Base-by-base conservation (phyloP, 1,140 invertebrate genomes). In the Glossosoma conforme region DNA sequence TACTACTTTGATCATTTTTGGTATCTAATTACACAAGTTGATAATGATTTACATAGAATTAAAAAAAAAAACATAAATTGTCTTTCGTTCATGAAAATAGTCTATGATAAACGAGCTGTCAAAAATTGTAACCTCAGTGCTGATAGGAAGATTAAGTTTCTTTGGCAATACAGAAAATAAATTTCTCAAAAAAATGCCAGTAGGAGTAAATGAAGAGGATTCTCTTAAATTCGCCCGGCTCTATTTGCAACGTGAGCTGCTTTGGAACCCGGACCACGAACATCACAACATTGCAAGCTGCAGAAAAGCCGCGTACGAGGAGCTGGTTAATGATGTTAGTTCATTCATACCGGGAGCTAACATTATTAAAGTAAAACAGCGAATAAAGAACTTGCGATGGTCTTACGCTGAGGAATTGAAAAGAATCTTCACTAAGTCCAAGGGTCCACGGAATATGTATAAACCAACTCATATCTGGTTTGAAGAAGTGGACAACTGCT, bases 341-440 rank as follows among this genome's bases (percentile, higher is more conserved):
- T 42, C 52, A 25, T 54, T 60, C 10, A 65, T 70, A 24, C 63
- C 59, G 38, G 68, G 67, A 56, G 59, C 58, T 20, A 60, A 56
- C 5, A 52, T 68, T 19, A 58, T 63, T 14, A 69, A 75, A 61
- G 63, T 75, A 4, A 74, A 71, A 62, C 67, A 66, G 44, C 75
- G 75, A 59, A 75, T 76, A 21, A 74, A 72, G 55, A 73, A 68
- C 42, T 61, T 76, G 19, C 62, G 74, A 42, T 67, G 68, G 9
- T 74, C 73, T 2, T 76, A 76, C 41, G 45, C 57, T 3, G 70
- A 75, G 48, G 68, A 75, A 66, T 63, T 76, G 3, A 65, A 71
- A 21, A 76, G 74, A 61, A 74, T 76, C 43, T 47, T 72, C 8
- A 60, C 66, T 13, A 70, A 66, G 56, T 72, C 71, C 1, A 43